Evolutionary conservation across 2,888 invertebrate genomes (phyloP), one percentile per base, ranked within the genome.

Genomic region (Sminthurides aquaticus): DNA sequence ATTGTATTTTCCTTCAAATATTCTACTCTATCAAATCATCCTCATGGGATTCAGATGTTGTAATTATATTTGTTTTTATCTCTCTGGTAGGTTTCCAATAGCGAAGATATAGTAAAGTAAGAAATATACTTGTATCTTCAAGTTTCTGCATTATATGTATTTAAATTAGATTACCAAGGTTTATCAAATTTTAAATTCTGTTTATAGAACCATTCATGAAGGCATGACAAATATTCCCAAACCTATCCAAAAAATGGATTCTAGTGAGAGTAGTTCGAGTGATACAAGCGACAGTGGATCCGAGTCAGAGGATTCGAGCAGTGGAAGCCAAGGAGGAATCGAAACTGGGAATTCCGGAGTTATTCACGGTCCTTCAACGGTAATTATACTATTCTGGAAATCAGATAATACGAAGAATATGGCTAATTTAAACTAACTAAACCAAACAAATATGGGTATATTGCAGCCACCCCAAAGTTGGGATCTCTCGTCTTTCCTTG

Each of bases 261-360:
- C 71, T 49, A 75, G 73, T 65, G 73, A 73, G 29, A 73, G 72
- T 68, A 74, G 75, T 57, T 74, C 74, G 18, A 71, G 70, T 69
- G 68, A 64, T 48, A 67, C 66, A 24, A 69, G 67, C 43, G 70
- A 69, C 52, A 69, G 67, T 67, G 73, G 70, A 27, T 72, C 73
- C 27, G 72, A 72, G 20, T 71, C 71, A 34, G 75, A 75, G 48
- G 75, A 73, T 58, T 75, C 75, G 49, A 74, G 74, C 60, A 75
- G 71, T 63, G 72, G 71, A 43, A 74, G 72, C 60, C 70, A 72
- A 60, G 58, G 68, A 22, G 72, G 69, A 52, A 67, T 60, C n/a
- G 70, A 72, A 52, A 72, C 71, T 56, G 27, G 56, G 29, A 70
- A 74, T 3, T 27, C 20, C 18, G 56, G 63, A 18, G 62, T 68